A percentile compares a stretch with the other conserved stretches of the same genome.
These are phyloP conservation scores for Stenurella melanura DNA, from an alignment of 2,888 invertebrate species.

Conservation along the genomic window DNA sequence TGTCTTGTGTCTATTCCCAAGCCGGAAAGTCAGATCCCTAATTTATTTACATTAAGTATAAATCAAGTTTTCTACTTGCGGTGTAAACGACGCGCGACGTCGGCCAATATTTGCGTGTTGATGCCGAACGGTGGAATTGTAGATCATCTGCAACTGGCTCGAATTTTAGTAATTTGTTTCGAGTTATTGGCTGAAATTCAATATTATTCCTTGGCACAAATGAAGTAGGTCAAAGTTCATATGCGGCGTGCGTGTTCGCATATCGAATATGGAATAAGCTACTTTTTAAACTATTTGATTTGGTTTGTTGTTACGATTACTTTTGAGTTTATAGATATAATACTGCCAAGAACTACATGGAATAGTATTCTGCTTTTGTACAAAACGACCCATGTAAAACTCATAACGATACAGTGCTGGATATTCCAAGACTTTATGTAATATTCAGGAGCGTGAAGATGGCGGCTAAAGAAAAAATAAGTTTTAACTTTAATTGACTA, in stretches of 20 bases:
- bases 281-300: too few relatives aligned
- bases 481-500: too few relatives aligned
- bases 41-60: conserved; percentile 56
- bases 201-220: neutral
- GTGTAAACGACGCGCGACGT: conserved; percentile 47
- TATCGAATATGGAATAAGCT: too few relatives aligned
- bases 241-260: neutral
- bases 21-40: conserved; percentile 45
- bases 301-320: too few relatives aligned
- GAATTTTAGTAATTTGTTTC: conserved; percentile 51
- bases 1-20: conserved; percentile 42
- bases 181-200: conserved; percentile 42
- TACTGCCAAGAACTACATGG: too few relatives aligned
- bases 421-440: too few relatives aligned
- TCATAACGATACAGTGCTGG: too few relatives aligned
- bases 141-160: conserved; percentile 46
- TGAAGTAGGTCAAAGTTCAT: conserved; percentile 11
- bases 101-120: conserved; percentile 56
- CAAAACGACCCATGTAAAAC: too few relatives aligned
- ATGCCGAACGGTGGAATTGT: conserved; percentile 48
- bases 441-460: too few relatives aligned
- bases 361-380: too few relatives aligned
- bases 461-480: too few relatives aligned
- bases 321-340: too few relatives aligned
- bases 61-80: conserved; percentile 51